Conservation (phyloP, 2,797 vertebrate species). For the Enteromius argenteus region DNA sequence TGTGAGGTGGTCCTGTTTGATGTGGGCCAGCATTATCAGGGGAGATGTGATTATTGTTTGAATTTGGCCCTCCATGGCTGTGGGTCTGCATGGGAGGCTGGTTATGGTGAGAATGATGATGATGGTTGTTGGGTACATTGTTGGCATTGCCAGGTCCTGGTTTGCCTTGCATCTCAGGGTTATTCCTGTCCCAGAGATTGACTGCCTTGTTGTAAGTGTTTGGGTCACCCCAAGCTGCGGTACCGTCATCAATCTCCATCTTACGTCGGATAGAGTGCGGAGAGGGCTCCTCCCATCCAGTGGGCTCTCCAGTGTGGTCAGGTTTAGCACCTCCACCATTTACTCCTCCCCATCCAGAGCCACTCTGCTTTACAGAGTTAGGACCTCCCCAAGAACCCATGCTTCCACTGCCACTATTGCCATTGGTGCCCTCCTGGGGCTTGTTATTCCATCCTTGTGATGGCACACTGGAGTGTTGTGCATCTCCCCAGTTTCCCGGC, state of each 20-base stretch:
- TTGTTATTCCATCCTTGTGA: constrained; percentile 83
- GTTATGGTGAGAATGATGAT: constrained; percentile 77
- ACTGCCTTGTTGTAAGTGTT: constrained; percentile 91
- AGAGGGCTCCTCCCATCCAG: constrained; percentile 96
- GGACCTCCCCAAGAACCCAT: constrained; percentile 85
- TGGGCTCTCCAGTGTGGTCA: constrained; percentile 78
- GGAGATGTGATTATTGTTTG: constrained; percentile 58
- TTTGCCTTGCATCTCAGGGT: constrained; percentile 84
- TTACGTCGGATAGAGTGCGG: constrained; percentile 95
- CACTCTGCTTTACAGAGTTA: constrained; percentile 81
- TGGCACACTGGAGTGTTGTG: constrained; percentile 86
- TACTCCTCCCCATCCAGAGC: constrained; percentile 68
- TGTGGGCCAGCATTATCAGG: constrained; percentile 80
- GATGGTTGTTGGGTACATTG: constrained; percentile 63
- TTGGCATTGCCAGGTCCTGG: constrained; percentile 68
- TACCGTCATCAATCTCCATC: constrained; percentile 98
- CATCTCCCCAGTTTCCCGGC: constrained; percentile 78
- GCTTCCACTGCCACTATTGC: constrained; percentile 71
- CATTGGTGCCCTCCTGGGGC: constrained; percentile 85
- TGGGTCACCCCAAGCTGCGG: constrained; percentile 96
- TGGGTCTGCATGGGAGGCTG: constrained; percentile 73
- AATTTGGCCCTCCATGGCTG: constrained; percentile 68
- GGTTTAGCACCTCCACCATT: constrained; percentile 66
- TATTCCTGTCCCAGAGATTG: constrained; percentile 97
- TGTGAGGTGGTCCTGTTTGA: constrained; percentile 86